A percentile compares a stretch with the other conserved stretches of the same genome.
These are phyloP conservation scores for Liasis olivaceus DNA, from an alignment of 2,797 vertebrate species.

Conservation along the genomic window DNA sequence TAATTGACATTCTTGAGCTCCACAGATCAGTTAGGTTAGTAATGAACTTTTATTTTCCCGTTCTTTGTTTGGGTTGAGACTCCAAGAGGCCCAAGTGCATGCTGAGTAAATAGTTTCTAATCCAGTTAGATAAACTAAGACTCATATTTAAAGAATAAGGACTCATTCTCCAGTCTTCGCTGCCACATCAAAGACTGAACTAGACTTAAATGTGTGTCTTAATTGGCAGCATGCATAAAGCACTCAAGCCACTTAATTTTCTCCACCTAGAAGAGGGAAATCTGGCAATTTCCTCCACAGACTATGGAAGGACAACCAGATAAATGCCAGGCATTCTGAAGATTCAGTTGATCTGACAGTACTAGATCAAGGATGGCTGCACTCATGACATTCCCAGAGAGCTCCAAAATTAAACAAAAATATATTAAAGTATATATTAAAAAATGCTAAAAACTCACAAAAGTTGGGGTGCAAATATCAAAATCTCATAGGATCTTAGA, in stretches of 20 bases:
- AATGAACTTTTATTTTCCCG: neutral
- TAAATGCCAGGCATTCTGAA: neutral
- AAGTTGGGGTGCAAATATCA: neutral
- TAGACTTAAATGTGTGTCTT: neutral
- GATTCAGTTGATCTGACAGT: neutral
- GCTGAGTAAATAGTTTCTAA: constrained; percentile 1
- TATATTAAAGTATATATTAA: neutral
- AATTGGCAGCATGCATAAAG: neutral
- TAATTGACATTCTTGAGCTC: neutral
- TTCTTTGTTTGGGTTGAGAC: neutral
- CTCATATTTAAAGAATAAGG: neutral
- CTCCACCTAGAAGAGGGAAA: neutral
- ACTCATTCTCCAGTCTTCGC: neutral
- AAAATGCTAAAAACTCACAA: neutral
- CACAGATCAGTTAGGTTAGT: neutral
- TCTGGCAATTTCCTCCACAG: neutral
- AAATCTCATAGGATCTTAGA: neutral
- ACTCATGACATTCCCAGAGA: neutral
- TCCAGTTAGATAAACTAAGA: neutral
- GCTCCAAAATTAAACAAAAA: neutral
- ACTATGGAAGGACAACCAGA: neutral
- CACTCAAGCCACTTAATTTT: neutral
- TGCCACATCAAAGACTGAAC: neutral
- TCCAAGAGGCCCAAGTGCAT: neutral
- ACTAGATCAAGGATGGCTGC: neutral